Percentiles rank a stretch among this genome's conserved stretches.
These are phyloP conservation scores for Montipora capitata DNA, from an alignment of 92 coral and sea anemone genomes.

Conservation along the genomic window DNA sequence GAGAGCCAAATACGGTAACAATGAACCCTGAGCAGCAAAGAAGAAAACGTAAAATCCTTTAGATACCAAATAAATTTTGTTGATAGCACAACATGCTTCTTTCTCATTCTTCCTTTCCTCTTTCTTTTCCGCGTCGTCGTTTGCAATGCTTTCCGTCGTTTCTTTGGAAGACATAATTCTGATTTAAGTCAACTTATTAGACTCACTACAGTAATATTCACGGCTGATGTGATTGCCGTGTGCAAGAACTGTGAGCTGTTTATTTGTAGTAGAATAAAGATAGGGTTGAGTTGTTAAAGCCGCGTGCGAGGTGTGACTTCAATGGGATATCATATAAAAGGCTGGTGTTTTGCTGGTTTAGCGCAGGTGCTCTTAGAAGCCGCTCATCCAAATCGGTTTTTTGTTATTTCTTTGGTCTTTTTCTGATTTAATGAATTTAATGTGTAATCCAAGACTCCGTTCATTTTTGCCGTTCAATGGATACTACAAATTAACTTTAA, in stretches of 20 bases:
- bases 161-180: background rate
- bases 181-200: background rate
- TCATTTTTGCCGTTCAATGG: no score
- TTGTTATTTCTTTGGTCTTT: background rate
- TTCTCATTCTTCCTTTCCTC: constrained; percentile 6
- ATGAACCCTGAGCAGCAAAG: constrained; percentile 91
- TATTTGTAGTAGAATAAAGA: background rate
- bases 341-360: constrained; percentile 47
- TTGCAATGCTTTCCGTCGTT: background rate
- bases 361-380: constrained; percentile 26
- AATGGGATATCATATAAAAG: constrained; percentile 25
- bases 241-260: background rate
- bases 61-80: constrained; percentile 83
- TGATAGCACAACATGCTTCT: constrained; percentile 53
- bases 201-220: background rate
- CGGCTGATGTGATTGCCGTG: background rate
- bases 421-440: background rate
- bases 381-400: background rate
- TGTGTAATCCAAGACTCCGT: no score
- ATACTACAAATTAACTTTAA: no score
- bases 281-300: constrained; percentile 12
- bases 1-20: constrained; percentile 86
- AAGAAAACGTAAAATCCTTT: constrained; percentile 89
- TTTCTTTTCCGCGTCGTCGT: background rate
- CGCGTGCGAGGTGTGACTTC: constrained; percentile 44